phyloP scores from a whole-genome alignment of 92 coral and sea anemone genomes.

The Hydrozoanthus gracilis region DNA sequence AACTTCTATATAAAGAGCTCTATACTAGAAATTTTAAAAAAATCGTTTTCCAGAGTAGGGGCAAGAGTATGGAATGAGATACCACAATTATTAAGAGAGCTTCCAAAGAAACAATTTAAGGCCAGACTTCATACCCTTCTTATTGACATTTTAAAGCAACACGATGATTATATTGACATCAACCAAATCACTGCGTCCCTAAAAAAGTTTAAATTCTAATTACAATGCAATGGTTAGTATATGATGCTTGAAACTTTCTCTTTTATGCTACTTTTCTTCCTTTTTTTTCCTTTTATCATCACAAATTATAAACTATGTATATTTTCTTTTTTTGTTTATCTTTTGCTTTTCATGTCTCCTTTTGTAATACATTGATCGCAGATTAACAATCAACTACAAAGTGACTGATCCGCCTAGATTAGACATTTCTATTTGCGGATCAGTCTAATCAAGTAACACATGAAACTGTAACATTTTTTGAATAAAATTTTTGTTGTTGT shows the following conservation, averaged over 20 bases:
- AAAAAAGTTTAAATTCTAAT: not conserved
- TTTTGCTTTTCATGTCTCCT: too few relatives aligned
- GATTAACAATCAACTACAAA: too few relatives aligned
- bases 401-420: too few relatives aligned
- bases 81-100: not conserved
- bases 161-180: not conserved
- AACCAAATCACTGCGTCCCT: not conserved
- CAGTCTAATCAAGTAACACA: too few relatives aligned
- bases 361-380: too few relatives aligned
- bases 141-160: not conserved
- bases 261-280: constrained; percentile 1
- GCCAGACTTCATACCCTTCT: not conserved
- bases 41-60: not conserved
- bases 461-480: too few relatives aligned
- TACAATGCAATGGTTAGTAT: constrained; percentile 1
- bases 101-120: not conserved
- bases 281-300: not conserved
- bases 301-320: too few relatives aligned
- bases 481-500: too few relatives aligned
- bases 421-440: too few relatives aligned
- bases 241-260: constrained; percentile 10
- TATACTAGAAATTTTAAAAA: not conserved
- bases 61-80: not conserved
- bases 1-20: constrained; percentile 13
- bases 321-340: too few relatives aligned